phyloP scores from a whole-genome alignment of 2,888 invertebrate genomes.

The Lymantria dispar region DNA sequence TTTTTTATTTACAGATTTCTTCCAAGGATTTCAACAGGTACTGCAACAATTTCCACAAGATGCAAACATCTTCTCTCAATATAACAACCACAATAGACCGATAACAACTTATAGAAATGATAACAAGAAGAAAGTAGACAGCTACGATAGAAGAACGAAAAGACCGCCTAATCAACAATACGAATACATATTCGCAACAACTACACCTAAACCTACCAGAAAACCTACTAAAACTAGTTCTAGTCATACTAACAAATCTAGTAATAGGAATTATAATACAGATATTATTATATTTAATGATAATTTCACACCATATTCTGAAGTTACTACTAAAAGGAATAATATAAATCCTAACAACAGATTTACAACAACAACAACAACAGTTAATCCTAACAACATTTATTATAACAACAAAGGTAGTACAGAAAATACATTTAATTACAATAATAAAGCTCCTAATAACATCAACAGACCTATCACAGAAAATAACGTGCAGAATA shows the following conservation, averaged over 20 bases:
- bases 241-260: conserved; percentile 21
- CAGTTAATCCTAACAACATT: neutral
- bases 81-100: conserved; percentile 17
- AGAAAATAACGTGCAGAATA: conserved; percentile 9
- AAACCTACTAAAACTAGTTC: conserved; percentile 27
- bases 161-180: conserved; percentile 20
- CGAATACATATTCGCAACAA: conserved; percentile 28
- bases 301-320: conserved; percentile 6
- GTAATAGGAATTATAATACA: conserved; percentile 17
- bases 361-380: conserved; percentile 1
- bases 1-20: conserved; percentile 49
- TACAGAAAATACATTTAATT: neutral
- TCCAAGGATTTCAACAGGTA: conserved; percentile 52
- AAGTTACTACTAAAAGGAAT: conserved; percentile 15
- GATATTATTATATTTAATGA: conserved; percentile 9
- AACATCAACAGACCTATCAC: conserved; percentile 6
- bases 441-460: neutral
- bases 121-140: conserved; percentile 16
- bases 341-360: conserved; percentile 1
- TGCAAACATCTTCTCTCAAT: conserved; percentile 8
- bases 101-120: conserved; percentile 12
- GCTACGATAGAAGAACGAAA: conserved; percentile 11
- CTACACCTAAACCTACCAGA: conserved; percentile 37
- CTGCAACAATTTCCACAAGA: conserved; percentile 35
- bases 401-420: neutral